Evolutionary conservation across 2,797 vertebrate species (phyloP).

Genomic region (Ceryle rudis): DNA sequence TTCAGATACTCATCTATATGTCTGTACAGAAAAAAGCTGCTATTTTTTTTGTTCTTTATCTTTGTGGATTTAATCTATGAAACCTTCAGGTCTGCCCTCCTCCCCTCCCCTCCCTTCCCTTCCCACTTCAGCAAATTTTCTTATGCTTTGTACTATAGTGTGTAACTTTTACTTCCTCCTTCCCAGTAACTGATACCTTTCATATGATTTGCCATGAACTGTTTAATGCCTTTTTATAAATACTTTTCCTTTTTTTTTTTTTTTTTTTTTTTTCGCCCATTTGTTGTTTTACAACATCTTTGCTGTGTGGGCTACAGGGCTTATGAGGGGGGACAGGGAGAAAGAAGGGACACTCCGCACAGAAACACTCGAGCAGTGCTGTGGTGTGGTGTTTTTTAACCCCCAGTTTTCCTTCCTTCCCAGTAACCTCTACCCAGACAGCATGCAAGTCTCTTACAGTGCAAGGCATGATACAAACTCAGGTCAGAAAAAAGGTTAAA

Average conservation of each 20-base stretch:
- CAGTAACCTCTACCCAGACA: slow-evolving; percentile 35
- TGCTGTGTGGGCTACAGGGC: slow-evolving; percentile 71
- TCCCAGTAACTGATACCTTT: slow-evolving; percentile 81
- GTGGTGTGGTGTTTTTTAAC: slow-evolving; percentile 1
- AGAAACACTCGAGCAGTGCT: neutral
- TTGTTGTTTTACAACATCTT: slow-evolving; percentile 67
- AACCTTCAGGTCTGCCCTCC: slow-evolving; percentile 94
- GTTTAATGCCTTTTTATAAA: slow-evolving; percentile 90
- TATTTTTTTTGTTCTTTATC: slow-evolving; percentile 95
- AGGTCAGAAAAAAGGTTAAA: slow-evolving; percentile 80
- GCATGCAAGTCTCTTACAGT: slow-evolving; percentile 72
- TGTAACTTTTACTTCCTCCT: slow-evolving; percentile 75
- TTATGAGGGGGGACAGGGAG: slow-evolving; percentile 42
- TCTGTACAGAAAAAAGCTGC: slow-evolving; percentile 99
- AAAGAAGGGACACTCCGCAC: neutral
- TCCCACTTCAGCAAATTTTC: slow-evolving; percentile 80
- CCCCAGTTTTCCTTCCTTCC: neutral
- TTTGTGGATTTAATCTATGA: slow-evolving; percentile 96
- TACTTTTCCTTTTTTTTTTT: slow-evolving; percentile 70
- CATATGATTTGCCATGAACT: slow-evolving; percentile 84
- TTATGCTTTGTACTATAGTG: slow-evolving; percentile 88
- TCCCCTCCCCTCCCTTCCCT: slow-evolving; percentile 85
- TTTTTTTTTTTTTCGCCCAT: neutral
- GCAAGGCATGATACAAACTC: slow-evolving; percentile 79
- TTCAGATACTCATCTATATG: slow-evolving; percentile 97